Evolutionary conservation across 2,113 vertebrate species (phyloP).

Genomic region (Trichechus manatus): DNA sequence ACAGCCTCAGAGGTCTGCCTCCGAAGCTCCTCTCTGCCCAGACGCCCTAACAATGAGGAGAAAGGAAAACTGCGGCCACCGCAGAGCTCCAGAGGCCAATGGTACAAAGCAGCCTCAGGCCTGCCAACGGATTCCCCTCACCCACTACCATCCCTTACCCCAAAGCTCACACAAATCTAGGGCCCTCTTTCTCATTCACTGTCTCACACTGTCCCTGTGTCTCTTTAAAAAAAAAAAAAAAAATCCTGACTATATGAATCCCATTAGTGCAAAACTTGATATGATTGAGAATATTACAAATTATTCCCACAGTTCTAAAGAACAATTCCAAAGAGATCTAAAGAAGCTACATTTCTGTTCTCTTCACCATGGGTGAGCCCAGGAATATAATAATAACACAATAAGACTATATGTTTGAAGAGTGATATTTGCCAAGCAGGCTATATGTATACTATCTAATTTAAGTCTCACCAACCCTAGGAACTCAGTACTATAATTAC

Average conservation of each 20-base stretch:
- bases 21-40: slow-evolving; percentile 39
- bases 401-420: neutral
- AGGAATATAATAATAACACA: neutral
- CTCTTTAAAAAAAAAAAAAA: neutral
- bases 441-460: neutral
- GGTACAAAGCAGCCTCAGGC: neutral
- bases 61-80: slow-evolving; percentile 48
- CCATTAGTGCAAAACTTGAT: neutral
- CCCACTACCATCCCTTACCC: neutral
- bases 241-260: neutral
- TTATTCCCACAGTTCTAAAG: neutral
- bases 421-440: neutral
- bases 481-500: neutral
- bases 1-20: slow-evolving; percentile 82
- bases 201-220: neutral
- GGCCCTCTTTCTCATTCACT: neutral
- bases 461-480: neutral
- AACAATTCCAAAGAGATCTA: neutral
- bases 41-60: slow-evolving; percentile 72
- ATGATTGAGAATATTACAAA: neutral
- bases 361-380: neutral
- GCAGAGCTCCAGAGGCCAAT: neutral
- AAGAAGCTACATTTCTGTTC: neutral
- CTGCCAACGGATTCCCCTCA: neutral
- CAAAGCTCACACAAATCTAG: neutral